phyloP scores from a whole-genome alignment of 2,888 invertebrate genomes.

The Alcis repandata region DNA sequence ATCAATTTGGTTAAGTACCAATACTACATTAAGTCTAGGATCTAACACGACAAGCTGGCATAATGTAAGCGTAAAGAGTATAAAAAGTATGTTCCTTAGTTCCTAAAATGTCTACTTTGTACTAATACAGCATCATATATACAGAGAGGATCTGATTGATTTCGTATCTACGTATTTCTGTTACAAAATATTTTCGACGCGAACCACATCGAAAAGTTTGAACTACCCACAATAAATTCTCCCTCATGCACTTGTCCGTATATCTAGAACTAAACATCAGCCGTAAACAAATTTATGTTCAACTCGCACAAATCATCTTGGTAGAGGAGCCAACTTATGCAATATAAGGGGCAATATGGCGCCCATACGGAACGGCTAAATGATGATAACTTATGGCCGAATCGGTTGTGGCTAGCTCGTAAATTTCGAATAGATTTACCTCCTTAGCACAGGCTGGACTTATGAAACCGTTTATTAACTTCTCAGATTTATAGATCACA shows the following conservation, averaged over 20 bases:
- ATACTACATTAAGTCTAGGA: too few species aligned
- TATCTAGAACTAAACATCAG: constrained; percentile 33
- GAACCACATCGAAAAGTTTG: constrained; percentile 13
- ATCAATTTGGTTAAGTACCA: too few species aligned
- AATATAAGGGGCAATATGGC: constrained; percentile 72
- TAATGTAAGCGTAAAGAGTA: too few species aligned
- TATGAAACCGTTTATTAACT: not conserved
- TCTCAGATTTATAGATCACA: too few species aligned
- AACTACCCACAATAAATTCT: constrained; percentile 19
- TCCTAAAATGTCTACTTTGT: not conserved
- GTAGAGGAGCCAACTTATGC: constrained; percentile 62
- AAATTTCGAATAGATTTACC: constrained; percentile 41
- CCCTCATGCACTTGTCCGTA: constrained; percentile 17
- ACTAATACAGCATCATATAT: not conserved
- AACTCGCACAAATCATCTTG: constrained; percentile 44
- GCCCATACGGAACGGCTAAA: constrained; percentile 62
- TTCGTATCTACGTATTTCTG: not conserved
- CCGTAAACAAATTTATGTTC: constrained; percentile 41
- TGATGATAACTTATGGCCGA: constrained; percentile 64
- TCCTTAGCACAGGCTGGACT: constrained; percentile 11
- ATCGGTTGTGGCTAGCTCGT: constrained; percentile 37
- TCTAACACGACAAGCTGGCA: too few species aligned
- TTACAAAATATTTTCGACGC: constrained; percentile 16
- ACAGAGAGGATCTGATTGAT: not conserved
- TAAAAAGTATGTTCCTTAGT: not conserved